Base-by-base conservation (phyloP, 2,888 invertebrate genomes). In the Psococerastis gibbosa region DNA sequence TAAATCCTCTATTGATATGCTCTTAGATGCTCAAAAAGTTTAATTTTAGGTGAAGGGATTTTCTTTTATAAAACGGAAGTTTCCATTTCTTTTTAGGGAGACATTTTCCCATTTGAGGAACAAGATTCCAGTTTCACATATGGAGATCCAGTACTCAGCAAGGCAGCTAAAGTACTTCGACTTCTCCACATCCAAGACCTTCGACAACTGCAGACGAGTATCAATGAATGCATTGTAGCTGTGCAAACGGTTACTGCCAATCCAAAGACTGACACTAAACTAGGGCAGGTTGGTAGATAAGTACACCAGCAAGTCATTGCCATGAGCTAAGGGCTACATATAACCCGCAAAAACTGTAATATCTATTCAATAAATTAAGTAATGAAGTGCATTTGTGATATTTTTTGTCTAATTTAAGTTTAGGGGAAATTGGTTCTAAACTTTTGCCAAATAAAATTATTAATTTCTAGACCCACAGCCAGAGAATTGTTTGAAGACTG, bases 231-330 rank as follows among this genome's bases (percentile, higher is more conserved):
- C 1, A 80, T 98, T 51, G 97, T 95, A 2, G 73, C 77, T 35
- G 84, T 92, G 3, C 98, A 98, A 66, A 73, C 67, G 48, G 68
- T 97, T 2, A 97, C 97, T 1, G 95, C 95, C 3, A 82, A 97
- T 67, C 97, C 95, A 2, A 89, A 89, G 65, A 97, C 95, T 49
- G 92, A 97, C 58, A 87, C 91, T 0, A 80, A 78, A 58, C 66
- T 97, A 38, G 95, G 95, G 43, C 82, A 85, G 72, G 92, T 95
- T 52, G 95, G 95, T 49, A 65, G 62, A 54, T 74, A 63, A 62
- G 35, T 4, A 18, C 27, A 5, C 23, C 16, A 17, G 8, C 16
- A 13, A 8, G n/a, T 15, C 31, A 9, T 15, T 42, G n/a, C 23
- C 15, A 22, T 42, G 13, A 31, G 31, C 9, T 9, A 31, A 9